Base-by-base conservation (phyloP, 37 sponge, comb jelly and placozoan genomes). In the Cliona cf. orientalis region DNA sequence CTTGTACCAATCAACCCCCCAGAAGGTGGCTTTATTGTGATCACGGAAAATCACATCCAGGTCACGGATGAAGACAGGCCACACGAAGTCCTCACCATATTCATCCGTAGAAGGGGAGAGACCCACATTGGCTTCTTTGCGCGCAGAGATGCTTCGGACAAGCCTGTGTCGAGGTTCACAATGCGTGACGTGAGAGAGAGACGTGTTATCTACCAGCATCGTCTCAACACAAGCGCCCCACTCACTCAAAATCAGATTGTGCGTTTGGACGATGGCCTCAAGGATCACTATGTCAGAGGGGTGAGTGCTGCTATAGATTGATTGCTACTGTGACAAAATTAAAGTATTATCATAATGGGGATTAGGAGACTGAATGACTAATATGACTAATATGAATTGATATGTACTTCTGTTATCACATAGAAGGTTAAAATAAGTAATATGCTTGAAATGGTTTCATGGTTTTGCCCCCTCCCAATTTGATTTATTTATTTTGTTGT, bases 61-160 rank as follows among this genome's bases (percentile, higher is more conserved):
- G 63, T 78, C 17, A 28, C 42, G 2, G 89, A 89, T 61, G 28
- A 0, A 4, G 89, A 89, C 59, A 29, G 46, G 2, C 89, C 89
- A 6, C 38, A 32, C 19, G 64, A 71, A 19, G 75, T 35, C 3
- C 5, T 83, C 25, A 71, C 29, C 5, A 65, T 89, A n/a, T 44
- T 44, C 9, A 4, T 65, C n/a, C 29, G 69, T 0, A 71, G 42
- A 45, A 34, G 7, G 25, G 43, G 22, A 2, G 58, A 44, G 22
- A 33, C 25, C 35, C 72, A 61, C 2, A 72, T 39, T 40, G 76
- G 85, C 32, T 44, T 36, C 29, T 69, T 84, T 76, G 76, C 58
- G 39, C 40, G 66, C 11, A 11, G 70, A 12, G 21, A 66, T 39
- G 39, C 17, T 12, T 9, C 43, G 3, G 42, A 21, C 11, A 23